Percentiles rank a stretch among this genome's conserved stretches.
phyloP scores from a whole-genome alignment of 2,797 vertebrate species.

The Acipenser ruthenus region DNA sequence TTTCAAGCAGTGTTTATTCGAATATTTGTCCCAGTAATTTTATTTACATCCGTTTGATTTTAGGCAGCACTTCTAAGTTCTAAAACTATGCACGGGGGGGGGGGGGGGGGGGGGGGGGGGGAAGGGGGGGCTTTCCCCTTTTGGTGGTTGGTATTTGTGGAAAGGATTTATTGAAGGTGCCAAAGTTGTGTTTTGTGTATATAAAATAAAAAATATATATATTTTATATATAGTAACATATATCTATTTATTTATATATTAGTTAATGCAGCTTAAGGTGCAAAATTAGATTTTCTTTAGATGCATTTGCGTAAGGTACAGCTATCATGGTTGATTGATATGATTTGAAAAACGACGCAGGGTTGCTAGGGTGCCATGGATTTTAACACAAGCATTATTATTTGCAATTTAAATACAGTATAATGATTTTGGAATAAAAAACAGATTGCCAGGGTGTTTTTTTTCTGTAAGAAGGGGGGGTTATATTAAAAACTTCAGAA shows the following conservation, averaged over 20 bases:
- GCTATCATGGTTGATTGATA: conserved; percentile 58
- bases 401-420: not conserved
- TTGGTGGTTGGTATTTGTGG: conserved; percentile 55
- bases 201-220: conserved; percentile 39
- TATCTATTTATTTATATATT: conserved; percentile 47
- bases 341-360: conserved; percentile 35
- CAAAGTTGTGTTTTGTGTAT: conserved; percentile 56
- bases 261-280: conserved; percentile 45
- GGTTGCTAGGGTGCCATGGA: conserved; percentile 75
- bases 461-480: conserved; percentile 9
- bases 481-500: conserved; percentile 49
- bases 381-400: conserved; percentile 60
- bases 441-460: conserved; percentile 11
- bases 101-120: conserved; percentile 59
- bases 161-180: conserved; percentile 54
- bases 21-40: too few species aligned
- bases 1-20: too few species aligned
- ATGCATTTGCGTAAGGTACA: conserved; percentile 22
- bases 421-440: not conserved
- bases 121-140: conserved; percentile 78
- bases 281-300: conserved; percentile 32
- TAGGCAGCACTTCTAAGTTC: too few species aligned
- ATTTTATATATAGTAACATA: conserved; percentile 51
- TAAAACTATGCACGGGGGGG: conserved; percentile 28
- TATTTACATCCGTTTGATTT: too few species aligned